Evolutionary conservation across 2,888 invertebrate species (phyloP).

Genomic region (Heterodera filipjevi): DNA sequence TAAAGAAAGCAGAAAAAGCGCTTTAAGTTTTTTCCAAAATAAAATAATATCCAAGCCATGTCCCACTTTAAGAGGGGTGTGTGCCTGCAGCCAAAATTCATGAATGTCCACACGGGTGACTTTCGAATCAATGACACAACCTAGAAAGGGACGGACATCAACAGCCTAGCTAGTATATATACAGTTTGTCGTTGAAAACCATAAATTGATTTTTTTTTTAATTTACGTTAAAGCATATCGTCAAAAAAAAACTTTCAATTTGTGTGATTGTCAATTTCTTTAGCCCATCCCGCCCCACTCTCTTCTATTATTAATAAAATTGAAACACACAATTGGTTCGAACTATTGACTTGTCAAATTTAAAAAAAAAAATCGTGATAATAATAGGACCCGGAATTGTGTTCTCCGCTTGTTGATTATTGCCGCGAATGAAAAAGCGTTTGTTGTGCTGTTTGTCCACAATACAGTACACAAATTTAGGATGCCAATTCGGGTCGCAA

Average conservation of each 20-base stretch:
- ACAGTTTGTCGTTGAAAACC: no score
- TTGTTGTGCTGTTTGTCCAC: conserved; percentile 43
- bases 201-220: no score
- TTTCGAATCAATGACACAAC: conserved; percentile 38
- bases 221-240: no score
- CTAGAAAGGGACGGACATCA: no score
- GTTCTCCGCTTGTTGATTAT: not conserved
- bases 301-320: no score
- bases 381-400: not conserved
- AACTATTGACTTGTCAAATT: no score
- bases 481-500: not conserved
- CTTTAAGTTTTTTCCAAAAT: not conserved
- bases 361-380: not conserved
- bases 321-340: no score
- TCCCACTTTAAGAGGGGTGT: conserved; percentile 38
- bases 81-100: conserved; percentile 43
- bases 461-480: conserved; percentile 41
- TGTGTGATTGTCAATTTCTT: no score
- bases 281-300: no score
- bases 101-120: conserved; percentile 34
- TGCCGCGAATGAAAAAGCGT: conserved; percentile 35
- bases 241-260: not conserved
- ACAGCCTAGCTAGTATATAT: no score
- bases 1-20: conserved; percentile 24
- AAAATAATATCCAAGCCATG: not conserved